Evolutionary conservation across 2,888 invertebrate genomes (phyloP).

Genomic region (Eristalinus aeneus): DNA sequence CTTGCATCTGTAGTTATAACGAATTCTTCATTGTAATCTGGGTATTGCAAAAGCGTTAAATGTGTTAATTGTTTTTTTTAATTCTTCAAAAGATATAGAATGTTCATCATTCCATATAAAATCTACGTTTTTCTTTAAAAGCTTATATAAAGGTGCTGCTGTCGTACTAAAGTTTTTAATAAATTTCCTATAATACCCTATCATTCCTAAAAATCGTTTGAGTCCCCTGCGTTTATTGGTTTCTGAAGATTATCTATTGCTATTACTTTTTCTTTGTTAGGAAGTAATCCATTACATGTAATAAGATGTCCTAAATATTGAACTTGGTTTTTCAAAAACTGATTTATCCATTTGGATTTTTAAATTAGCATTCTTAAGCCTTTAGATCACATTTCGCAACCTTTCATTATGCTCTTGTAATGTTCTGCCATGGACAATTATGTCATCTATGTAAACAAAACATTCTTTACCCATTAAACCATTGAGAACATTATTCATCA

Average conservation of each 20-base stretch:
- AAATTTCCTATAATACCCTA: constrained; percentile 45
- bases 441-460: constrained; percentile 74
- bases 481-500: constrained; percentile 74
- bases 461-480: constrained; percentile 16
- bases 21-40: too few relatives aligned
- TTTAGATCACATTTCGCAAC: constrained; percentile 43
- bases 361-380: constrained; percentile 23
- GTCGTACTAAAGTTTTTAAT: constrained; percentile 46
- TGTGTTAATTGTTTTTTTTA: too few relatives aligned
- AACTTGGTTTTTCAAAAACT: constrained; percentile 28
- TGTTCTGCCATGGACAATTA: constrained; percentile 72
- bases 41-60: too few relatives aligned
- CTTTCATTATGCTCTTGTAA: constrained; percentile 68
- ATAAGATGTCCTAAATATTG: constrained; percentile 72
- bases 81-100: too few relatives aligned
- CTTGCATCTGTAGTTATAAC: too few relatives aligned
- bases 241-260: constrained; percentile 8
- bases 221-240: constrained; percentile 13
- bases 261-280: constrained; percentile 72
- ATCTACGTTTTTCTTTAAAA: too few relatives aligned
- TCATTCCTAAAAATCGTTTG: constrained; percentile 55
- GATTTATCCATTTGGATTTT: constrained; percentile 59
- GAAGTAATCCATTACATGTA: constrained; percentile 73
- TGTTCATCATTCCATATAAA: too few relatives aligned
- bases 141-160: too few relatives aligned